Conservation (phyloP, 30 jellyfish, hydroid and myxozoan species). For the Hydractinia echinata region DNA sequence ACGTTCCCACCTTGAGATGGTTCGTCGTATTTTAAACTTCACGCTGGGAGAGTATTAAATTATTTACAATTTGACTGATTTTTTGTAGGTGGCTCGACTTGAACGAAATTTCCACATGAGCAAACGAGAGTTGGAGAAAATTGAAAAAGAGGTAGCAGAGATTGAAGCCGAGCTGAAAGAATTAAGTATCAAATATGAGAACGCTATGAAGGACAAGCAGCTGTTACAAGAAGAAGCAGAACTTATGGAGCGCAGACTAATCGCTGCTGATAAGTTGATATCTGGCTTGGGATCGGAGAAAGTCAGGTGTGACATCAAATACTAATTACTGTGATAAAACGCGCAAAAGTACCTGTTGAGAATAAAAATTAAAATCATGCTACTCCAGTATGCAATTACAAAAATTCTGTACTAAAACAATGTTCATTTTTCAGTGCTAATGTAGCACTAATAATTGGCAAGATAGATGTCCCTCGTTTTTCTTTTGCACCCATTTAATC, state of each 20-base stretch:
- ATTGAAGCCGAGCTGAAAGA: conserved; percentile 82
- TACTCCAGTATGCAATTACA: too few relatives aligned
- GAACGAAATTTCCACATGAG: conserved; percentile 83
- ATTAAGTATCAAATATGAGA: conserved; percentile 68
- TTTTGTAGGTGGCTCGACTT: conserved; percentile 67
- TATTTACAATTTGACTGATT: too few relatives aligned
- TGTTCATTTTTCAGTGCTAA: too few relatives aligned
- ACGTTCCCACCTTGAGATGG: too few relatives aligned
- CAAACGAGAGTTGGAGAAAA: conserved; percentile 84
- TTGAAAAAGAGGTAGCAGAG: conserved; percentile 84
- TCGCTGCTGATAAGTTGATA: conserved; percentile 93
- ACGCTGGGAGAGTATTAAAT: too few relatives aligned
- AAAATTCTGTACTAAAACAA: too few relatives aligned
- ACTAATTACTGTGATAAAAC: not conserved
- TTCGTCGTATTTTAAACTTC: too few relatives aligned
- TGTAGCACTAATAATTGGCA: too few relatives aligned
- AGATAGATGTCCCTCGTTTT: too few relatives aligned
- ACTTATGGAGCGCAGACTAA: conserved; percentile 89
- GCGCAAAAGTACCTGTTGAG: not conserved
- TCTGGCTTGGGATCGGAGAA: conserved; percentile 97
- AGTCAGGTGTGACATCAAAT: conserved; percentile 48
- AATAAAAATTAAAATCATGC: not conserved
- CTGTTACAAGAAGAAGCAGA: conserved; percentile 89
- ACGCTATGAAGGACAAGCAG: conserved; percentile 78
- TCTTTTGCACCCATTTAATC: too few relatives aligned